A percentile compares a stretch with the other conserved stretches of the same genome.
Conservation (phyloP, 2,888 invertebrate genomes). For the Antheraea assamensis region DNA sequence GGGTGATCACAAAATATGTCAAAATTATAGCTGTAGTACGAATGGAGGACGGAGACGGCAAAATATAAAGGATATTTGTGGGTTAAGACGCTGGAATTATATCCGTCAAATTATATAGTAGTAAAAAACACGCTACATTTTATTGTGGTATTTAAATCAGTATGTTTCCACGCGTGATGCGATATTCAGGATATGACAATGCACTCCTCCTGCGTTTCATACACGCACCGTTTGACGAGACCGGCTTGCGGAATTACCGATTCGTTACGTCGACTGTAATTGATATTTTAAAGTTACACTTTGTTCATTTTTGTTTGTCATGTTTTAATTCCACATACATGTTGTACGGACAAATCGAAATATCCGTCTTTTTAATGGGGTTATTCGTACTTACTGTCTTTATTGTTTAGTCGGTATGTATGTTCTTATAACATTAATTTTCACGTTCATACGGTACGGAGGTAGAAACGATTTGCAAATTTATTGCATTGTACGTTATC, state of each 20-base stretch:
- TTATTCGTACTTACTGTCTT: not conserved
- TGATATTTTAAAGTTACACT: slow-evolving; percentile 32
- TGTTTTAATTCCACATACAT: not conserved
- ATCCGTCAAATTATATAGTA: not conserved
- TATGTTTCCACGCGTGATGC: not conserved
- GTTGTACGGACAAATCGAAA: not conserved
- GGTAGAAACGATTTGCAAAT: too few relatives aligned
- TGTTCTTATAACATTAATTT: not conserved
- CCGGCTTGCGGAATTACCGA: slow-evolving; percentile 57
- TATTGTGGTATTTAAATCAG: slow-evolving; percentile 32
- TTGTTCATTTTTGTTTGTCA: slow-evolving; percentile 6
- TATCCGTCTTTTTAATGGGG: not conserved
- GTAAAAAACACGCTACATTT: slow-evolving; percentile 18
- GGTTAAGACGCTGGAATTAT: too few relatives aligned
- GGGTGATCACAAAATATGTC: too few relatives aligned
- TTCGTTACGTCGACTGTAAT: slow-evolving; percentile 43
- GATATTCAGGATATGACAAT: slow-evolving; percentile 63
- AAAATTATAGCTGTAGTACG: too few relatives aligned
- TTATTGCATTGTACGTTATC: too few relatives aligned
- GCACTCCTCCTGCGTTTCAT: slow-evolving; percentile 53
- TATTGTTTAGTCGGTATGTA: not conserved
- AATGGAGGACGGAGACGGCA: too few relatives aligned
- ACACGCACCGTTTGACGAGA: slow-evolving; percentile 53
- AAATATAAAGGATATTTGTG: too few relatives aligned
- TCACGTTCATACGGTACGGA: not conserved